Evolutionary conservation across 2,797 vertebrate genomes (phyloP).

Genomic region (Halcyon chelicuti): DNA sequence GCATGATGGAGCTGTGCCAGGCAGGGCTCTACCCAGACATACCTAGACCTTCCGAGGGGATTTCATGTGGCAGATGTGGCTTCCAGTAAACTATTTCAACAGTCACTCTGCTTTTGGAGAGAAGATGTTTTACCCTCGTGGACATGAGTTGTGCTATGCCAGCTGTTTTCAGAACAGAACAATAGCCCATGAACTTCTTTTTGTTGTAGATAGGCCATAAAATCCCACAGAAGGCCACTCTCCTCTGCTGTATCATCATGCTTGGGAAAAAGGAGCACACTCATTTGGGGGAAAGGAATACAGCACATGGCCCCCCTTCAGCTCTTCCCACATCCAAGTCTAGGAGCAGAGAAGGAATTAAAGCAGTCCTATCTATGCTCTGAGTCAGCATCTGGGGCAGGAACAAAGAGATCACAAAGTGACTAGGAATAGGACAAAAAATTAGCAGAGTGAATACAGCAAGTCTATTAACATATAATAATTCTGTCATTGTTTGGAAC

Average conservation of each 20-base stretch:
- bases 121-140: background rate
- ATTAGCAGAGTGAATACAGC: background rate
- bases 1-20: fast-evolving
- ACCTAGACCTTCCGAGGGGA: background rate
- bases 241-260: background rate
- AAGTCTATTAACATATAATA: background rate
- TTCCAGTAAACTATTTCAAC: background rate
- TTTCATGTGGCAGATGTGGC: background rate
- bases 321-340: background rate
- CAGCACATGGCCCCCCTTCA: background rate
- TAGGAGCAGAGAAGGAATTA: background rate
- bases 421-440: background rate
- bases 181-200: background rate
- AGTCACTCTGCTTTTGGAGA: background rate
- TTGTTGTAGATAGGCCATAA: background rate
- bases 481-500: background rate
- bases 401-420: background rate
- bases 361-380: background rate
- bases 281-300: background rate
- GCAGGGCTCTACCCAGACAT: background rate
- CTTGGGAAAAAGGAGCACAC: background rate
- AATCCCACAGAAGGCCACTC: background rate
- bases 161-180: background rate
- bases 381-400: background rate
- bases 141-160: background rate